Evolutionary conservation across 2,888 invertebrate genomes (phyloP).

Genomic region (Xiphydria camelus): DNA sequence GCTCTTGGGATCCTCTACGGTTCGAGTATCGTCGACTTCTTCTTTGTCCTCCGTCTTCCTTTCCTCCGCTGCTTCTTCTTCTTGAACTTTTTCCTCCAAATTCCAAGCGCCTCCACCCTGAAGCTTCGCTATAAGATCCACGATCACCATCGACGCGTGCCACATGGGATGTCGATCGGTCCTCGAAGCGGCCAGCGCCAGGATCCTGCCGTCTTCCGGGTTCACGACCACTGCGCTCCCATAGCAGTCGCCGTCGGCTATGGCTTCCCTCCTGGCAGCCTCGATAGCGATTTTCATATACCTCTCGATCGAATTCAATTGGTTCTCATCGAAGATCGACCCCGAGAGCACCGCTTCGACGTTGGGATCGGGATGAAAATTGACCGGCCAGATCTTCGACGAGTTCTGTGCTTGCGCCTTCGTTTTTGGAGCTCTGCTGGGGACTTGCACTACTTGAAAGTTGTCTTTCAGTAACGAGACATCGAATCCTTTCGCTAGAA

Average conservation of each 20-base stretch:
- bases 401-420: slow-evolving; percentile 68
- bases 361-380: slow-evolving; percentile 79
- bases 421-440: slow-evolving; percentile 66
- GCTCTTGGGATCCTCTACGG: not conserved
- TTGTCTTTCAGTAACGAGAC: slow-evolving; percentile 60
- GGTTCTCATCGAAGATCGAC: slow-evolving; percentile 62
- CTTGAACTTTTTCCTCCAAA: slow-evolving; percentile 24
- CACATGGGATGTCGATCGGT: slow-evolving; percentile 70
- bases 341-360: slow-evolving; percentile 70
- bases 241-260: slow-evolving; percentile 42
- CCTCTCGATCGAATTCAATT: slow-evolving; percentile 62
- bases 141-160: slow-evolving; percentile 83
- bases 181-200: slow-evolving; percentile 70
- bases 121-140: slow-evolving; percentile 81
- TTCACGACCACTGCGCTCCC: slow-evolving; percentile 73
- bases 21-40: no score
- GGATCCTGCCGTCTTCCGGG: slow-evolving; percentile 66
- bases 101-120: slow-evolving; percentile 80
- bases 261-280: slow-evolving; percentile 51
- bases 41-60: not conserved
- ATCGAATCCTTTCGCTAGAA: slow-evolving; percentile 60
- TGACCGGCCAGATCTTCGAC: slow-evolving; percentile 75
- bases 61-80: no score
- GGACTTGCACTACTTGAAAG: slow-evolving; percentile 64
- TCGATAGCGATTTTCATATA: slow-evolving; percentile 67